Conservation (phyloP, 2,888 invertebrate genomes). For the Phengaris alcon region DNA sequence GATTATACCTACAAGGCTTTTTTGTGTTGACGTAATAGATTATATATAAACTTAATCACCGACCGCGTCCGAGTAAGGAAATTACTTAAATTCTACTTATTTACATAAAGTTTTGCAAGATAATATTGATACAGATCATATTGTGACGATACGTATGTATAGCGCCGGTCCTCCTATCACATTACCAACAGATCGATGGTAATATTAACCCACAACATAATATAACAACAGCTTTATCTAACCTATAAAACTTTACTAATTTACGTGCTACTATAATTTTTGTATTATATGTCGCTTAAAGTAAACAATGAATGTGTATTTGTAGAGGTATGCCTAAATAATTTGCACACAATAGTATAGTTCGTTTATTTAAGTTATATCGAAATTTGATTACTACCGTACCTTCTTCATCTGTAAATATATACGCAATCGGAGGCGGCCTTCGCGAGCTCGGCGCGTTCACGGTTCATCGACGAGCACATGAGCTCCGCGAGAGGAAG, state of each 20-base stretch:
- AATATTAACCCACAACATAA: neutral
- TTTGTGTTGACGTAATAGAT: conserved; percentile 11
- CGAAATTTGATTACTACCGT: neutral
- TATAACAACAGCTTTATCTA: conserved; percentile 15
- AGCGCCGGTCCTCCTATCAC: neutral
- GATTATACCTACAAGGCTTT: neutral
- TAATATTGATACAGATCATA: neutral
- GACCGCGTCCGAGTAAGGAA: neutral
- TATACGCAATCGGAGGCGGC: conserved; percentile 17
- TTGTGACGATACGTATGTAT: neutral
- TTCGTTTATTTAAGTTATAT: neutral
- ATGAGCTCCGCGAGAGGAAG: neutral
- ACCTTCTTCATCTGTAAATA: conserved; percentile 25
- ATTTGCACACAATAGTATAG: conserved; percentile 21
- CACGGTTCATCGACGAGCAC: neutral
- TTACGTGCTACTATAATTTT: conserved; percentile 17
- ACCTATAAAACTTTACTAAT: conserved; percentile 26
- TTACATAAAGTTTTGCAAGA: neutral
- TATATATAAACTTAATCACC: neutral
- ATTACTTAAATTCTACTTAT: neutral
- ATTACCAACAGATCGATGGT: neutral
- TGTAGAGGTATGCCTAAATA: conserved; percentile 27
- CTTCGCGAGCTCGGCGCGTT: neutral
- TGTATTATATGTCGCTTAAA: conserved; percentile 26
- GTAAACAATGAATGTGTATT: conserved; percentile 27